phyloP scores from a whole-genome alignment of 2,113 vertebrate species.

The Orycteropus afer region DNA sequence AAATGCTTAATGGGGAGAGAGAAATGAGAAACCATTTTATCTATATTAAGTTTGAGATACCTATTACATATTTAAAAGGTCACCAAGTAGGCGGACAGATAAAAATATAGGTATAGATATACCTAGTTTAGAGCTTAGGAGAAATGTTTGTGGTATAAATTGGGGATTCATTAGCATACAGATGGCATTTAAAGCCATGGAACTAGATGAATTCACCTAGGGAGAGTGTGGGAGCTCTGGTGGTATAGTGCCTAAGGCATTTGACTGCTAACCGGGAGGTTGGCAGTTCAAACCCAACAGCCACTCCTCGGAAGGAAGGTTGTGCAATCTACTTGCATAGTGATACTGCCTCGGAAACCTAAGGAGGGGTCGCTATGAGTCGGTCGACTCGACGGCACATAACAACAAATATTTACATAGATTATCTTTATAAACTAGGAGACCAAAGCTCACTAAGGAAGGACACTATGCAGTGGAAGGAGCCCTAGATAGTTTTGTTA shows the following conservation, averaged over 20 bases:
- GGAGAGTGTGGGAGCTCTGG: too few relatives aligned
- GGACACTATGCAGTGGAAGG: not conserved
- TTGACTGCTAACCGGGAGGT: too few relatives aligned
- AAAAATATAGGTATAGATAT: not conserved
- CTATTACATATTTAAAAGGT: not conserved
- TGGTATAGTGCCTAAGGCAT: too few relatives aligned
- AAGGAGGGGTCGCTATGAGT: too few relatives aligned
- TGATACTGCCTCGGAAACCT: too few relatives aligned
- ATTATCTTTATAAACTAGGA: conserved; percentile 5
- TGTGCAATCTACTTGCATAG: too few relatives aligned
- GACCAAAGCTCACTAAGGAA: not conserved
- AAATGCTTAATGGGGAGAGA: not conserved
- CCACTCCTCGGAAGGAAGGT: too few relatives aligned
- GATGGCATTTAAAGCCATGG: too few relatives aligned
- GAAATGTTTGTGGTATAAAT: conserved; percentile 6
- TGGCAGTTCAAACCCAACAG: too few relatives aligned
- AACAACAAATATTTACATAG: not conserved
- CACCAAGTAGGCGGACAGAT: not conserved
- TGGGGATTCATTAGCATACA: not conserved
- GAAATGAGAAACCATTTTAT: not conserved
- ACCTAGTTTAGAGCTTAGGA: not conserved
- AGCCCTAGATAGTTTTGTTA: not conserved
- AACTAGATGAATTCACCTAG: too few relatives aligned
- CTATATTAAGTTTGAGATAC: not conserved
- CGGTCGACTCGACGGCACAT: too few relatives aligned